These are phyloP conservation scores for Callipepla californica DNA, from an alignment of 2,113 vertebrate genomes.

Conservation along the genomic window DNA sequence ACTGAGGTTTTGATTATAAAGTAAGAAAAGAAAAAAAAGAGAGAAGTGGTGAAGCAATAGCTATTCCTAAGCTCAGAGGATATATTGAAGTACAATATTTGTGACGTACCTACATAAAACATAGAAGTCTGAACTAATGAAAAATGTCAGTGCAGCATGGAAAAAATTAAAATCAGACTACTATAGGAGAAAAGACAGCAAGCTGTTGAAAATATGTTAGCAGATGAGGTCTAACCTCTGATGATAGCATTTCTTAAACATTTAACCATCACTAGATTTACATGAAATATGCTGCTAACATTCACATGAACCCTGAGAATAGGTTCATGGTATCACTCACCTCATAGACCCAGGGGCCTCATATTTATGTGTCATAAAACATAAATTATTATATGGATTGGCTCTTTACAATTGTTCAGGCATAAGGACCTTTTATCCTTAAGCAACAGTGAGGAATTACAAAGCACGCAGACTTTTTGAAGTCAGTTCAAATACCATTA, in stretches of 20 bases:
- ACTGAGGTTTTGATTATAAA: not conserved
- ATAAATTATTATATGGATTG: not conserved
- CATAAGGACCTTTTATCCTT: not conserved
- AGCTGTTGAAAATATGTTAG: not conserved
- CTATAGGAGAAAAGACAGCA: not conserved
- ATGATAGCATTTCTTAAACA: not conserved
- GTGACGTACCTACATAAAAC: not conserved
- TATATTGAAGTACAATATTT: not conserved
- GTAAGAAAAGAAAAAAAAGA: not conserved
- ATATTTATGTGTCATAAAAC: not conserved
- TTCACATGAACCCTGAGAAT: not conserved
- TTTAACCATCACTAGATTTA: not conserved
- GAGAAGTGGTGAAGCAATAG: rapidly evolving
- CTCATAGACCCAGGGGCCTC: rapidly evolving
- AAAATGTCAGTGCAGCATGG: not conserved
- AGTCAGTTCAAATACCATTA: not conserved
- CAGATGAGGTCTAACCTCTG: not conserved
- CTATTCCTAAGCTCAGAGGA: not conserved
- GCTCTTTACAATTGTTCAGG: not conserved
- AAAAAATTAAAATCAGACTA: not conserved
- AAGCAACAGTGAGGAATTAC: not conserved
- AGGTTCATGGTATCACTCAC: not conserved
- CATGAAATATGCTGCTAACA: not conserved
- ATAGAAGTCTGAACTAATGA: not conserved
- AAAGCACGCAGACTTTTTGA: not conserved